Evolutionary conservation across 2,113 vertebrate species (phyloP), one percentile per base, ranked within the genome.

Genomic region (Sardina pilchardus): DNA sequence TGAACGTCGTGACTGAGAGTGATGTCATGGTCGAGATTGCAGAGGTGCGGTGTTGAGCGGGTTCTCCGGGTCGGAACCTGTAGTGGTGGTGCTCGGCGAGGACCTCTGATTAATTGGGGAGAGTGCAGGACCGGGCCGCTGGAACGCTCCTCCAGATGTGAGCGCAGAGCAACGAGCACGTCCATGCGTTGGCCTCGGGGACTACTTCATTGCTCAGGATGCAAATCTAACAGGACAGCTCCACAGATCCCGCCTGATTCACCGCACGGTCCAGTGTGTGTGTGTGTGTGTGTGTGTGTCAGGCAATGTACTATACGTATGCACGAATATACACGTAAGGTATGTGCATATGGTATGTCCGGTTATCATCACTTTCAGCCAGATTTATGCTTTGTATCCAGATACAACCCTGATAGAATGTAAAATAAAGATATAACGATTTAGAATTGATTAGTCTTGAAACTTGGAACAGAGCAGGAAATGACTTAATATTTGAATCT

Each of bases 71-170:
- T 26, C 63, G n/a, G 63, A 30, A 30, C 63, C 8, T 30, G 63
- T 67, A 67, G 63, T n/a, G 9, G 7, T n/a, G n/a, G 63, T 30
- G 63, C 63, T 30, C 30, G 82, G 42, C 67, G 53, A n/a, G 59
- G 34, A 3, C 48, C 34, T 10, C 48, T 36, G 26, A 67, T 80
- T 84, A 30, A 80, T 26, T 34, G 44, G 30, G 43, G 36, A 42
- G 81, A 87, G 30, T 48, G 14, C 39, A 56, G 43, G 9, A 30
- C 7, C 1, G 63, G 63, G 63, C n/a, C n/a, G 63, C n/a, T 45
- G 71, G 56, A 63, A 21, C 1, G n/a, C n/a, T 71, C n/a, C 81
- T 81, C 71, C 89, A 89, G 89, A 89, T 90, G 88, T 85, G 80
- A 63, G 80, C 63, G 7, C 45, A 67, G 1, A 8, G 2, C 83